Percentiles rank a stretch among this genome's conserved stretches.
These are phyloP conservation scores for Zoanthus gigantus DNA, from an alignment of 92 coral and sea anemone genomes.

Conservation along the genomic window DNA sequence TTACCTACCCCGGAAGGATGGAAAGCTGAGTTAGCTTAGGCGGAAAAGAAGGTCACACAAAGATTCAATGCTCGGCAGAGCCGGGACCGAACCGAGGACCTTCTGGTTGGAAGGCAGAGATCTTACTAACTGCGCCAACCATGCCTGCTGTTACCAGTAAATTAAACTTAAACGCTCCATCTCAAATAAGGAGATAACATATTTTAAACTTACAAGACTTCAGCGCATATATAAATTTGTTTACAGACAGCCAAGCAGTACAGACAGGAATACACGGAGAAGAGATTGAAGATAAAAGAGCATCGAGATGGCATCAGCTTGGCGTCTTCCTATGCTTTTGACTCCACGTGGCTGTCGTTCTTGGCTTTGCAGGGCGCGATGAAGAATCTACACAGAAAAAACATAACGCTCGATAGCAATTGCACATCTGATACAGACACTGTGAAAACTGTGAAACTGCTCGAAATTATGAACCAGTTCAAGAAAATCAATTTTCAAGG, in stretches of 20 bases:
- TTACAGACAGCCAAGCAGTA: constrained; percentile 19
- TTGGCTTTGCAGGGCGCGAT: constrained; percentile 70
- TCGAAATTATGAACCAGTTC: constrained; percentile 17
- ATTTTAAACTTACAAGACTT: neutral
- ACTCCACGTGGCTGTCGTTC: constrained; percentile 73
- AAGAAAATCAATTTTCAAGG: constrained; percentile 66
- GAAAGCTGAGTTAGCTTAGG: no score
- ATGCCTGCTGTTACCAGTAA: no score
- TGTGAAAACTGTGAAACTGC: no score
- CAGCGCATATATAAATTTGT: neutral
- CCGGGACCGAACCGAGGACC: no score
- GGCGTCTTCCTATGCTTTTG: constrained; percentile 66
- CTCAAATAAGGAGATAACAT: no score
- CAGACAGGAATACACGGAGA: constrained; percentile 9
- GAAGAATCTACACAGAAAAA: constrained; percentile 25
- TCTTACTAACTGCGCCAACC: no score
- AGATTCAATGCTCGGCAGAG: no score
- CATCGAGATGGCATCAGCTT: neutral
- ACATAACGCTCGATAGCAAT: constrained; percentile 43
- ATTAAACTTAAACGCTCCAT: no score
- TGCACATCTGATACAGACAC: neutral
- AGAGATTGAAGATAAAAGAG: neutral
- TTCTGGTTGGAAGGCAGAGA: no score
- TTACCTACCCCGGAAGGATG: no score
- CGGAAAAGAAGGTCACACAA: no score